phyloP scores from a whole-genome alignment of 1,140 invertebrate genomes.

The Orius insidiosus region DNA sequence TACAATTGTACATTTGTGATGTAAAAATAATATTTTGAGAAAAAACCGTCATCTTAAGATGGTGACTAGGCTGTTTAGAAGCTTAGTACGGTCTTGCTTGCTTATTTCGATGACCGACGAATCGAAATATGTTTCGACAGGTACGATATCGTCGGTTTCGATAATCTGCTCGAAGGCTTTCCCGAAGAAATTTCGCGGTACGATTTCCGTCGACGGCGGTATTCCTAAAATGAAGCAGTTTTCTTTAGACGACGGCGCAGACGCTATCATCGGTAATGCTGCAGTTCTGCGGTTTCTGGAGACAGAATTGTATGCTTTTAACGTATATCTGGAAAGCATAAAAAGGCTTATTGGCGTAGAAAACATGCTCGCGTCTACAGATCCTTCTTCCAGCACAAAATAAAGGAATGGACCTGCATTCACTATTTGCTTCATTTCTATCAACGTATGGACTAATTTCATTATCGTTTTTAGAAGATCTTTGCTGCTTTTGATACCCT shows the following conservation, averaged over 20 bases:
- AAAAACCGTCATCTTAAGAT: slow-evolving; percentile 17
- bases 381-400: slow-evolving; percentile 55
- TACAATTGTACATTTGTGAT: too few relatives aligned
- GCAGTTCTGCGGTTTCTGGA: slow-evolving; percentile 38
- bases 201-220: slow-evolving; percentile 66
- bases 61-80: slow-evolving; percentile 20
- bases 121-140: slow-evolving; percentile 66
- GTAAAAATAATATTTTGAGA: background rate
- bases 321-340: slow-evolving; percentile 60
- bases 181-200: slow-evolving; percentile 78
- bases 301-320: slow-evolving; percentile 50
- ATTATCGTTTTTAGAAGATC: slow-evolving; percentile 52
- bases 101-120: slow-evolving; percentile 25
- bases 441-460: slow-evolving; percentile 58
- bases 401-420: slow-evolving; percentile 83
- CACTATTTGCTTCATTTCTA: slow-evolving; percentile 64
- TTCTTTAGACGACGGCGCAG: slow-evolving; percentile 36
- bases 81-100: slow-evolving; percentile 20
- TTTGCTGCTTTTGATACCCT: slow-evolving; percentile 60
- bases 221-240: slow-evolving; percentile 68
- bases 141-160: slow-evolving; percentile 49
- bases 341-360: slow-evolving; percentile 52
- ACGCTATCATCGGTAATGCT: slow-evolving; percentile 42
- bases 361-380: slow-evolving; percentile 48
- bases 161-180: slow-evolving; percentile 86